Conservation (phyloP, 1,140 invertebrate species). For the Sarcophaga peregrina region DNA sequence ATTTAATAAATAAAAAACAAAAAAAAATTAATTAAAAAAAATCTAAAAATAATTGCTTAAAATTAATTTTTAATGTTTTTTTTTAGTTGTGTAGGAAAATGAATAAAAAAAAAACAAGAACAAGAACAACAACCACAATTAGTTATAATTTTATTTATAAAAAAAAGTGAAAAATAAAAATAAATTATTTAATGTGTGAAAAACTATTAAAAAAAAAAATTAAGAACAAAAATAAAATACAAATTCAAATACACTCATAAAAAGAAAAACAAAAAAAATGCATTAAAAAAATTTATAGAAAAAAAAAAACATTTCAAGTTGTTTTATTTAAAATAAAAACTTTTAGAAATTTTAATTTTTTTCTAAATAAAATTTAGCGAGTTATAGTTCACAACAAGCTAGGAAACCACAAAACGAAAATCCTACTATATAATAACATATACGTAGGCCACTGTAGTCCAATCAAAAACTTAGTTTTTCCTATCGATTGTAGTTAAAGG, state of each 20-base stretch:
- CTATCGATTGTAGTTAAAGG: too few species aligned
- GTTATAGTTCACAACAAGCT: too few species aligned
- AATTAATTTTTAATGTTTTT: constrained; percentile 1
- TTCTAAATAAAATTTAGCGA: too few species aligned
- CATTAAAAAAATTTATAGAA: constrained; percentile 17
- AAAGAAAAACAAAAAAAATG: constrained; percentile 10
- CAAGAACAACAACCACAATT: background rate
- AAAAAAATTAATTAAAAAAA: too few species aligned
- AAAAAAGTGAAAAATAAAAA: background rate
- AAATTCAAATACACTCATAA: constrained; percentile 6
- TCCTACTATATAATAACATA: too few species aligned
- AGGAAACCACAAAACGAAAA: too few species aligned
- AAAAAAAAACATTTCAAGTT: background rate
- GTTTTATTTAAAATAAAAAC: background rate
- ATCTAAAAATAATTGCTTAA: too few species aligned
- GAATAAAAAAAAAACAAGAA: background rate
- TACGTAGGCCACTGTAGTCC: too few species aligned
- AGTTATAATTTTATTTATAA: constrained; percentile 8
- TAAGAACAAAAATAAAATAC: background rate
- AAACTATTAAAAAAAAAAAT: background rate
- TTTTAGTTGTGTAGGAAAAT: constrained; percentile 5
- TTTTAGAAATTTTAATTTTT: too few species aligned
- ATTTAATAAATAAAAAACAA: too few species aligned
- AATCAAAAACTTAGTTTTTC: too few species aligned
- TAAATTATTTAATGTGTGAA: background rate